A percentile compares a stretch with the other conserved stretches of the same genome.
These are phyloP conservation scores for Theretra japonica DNA, from an alignment of 2,888 invertebrate genomes.

Conservation along the genomic window DNA sequence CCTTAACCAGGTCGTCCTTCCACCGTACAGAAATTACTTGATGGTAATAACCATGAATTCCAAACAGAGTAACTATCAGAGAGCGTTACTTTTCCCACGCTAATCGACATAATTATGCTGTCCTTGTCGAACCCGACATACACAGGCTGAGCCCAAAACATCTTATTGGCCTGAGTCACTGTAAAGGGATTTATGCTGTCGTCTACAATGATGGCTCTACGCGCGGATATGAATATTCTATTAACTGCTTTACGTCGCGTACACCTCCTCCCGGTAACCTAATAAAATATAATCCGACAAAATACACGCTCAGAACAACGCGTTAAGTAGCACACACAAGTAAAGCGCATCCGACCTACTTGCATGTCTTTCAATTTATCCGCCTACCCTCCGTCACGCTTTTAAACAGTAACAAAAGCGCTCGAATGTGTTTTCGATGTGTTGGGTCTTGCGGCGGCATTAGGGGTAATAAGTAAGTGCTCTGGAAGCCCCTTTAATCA, in stretches of 20 bases:
- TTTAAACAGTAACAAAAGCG: conserved; percentile 13
- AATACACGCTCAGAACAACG: conserved; percentile 7
- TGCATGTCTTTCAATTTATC: conserved; percentile 22
- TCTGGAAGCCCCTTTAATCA: conserved; percentile 17
- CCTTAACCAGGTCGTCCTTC: too few species aligned
- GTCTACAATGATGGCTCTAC: background rate
- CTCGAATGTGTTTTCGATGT: conserved; percentile 21
- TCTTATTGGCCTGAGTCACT: too few species aligned
- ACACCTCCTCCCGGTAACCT: too few species aligned
- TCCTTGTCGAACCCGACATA: too few species aligned
- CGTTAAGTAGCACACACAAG: conserved; percentile 2
- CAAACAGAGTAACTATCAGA: too few species aligned
- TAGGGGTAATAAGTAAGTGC: conserved; percentile 23
- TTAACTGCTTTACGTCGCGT: background rate
- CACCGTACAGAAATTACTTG: too few species aligned
- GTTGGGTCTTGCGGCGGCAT: conserved; percentile 14
- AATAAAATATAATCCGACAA: conserved; percentile 2
- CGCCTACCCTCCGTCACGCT: conserved; percentile 8
- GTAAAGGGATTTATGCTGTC: too few species aligned
- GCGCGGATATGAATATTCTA: background rate
- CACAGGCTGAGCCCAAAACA: too few species aligned
- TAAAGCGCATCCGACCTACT: conserved; percentile 9
- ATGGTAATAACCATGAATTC: too few species aligned
- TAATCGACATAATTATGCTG: too few species aligned
- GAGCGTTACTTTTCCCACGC: too few species aligned